A percentile compares a stretch with the other conserved stretches of the same genome.
phyloP scores from a whole-genome alignment of 2,888 invertebrate species.

The Thyatira batis region DNA sequence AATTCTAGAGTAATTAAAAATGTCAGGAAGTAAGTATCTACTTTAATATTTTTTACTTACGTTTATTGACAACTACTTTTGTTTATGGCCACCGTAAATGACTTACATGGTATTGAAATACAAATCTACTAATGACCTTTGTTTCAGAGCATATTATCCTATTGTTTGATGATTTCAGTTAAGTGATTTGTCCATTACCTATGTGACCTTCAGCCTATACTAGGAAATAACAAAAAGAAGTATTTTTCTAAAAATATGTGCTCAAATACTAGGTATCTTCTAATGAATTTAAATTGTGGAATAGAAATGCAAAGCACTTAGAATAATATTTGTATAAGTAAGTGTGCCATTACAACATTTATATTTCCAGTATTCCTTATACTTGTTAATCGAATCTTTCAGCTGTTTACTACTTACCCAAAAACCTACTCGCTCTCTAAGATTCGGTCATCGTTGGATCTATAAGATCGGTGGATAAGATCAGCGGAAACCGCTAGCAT shows the following conservation, averaged over 20 bases:
- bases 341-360: no score
- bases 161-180: slow-evolving; percentile 11
- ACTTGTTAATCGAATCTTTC: no score
- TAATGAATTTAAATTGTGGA: no score
- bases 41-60: background rate
- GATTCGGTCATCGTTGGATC: no score
- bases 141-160: background rate
- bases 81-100: background rate
- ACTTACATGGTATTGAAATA: background rate
- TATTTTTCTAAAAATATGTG: background rate
- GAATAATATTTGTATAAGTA: background rate
- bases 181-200: background rate
- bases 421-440: background rate
- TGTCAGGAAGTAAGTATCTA: background rate
- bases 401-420: no score
- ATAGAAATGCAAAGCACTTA: no score
- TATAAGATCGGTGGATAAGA: no score
- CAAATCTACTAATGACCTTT: background rate
- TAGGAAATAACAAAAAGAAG: background rate
- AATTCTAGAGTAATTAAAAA: background rate
- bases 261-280: background rate
- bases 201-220: slow-evolving; percentile 1
- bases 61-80: background rate
- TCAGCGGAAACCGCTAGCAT: background rate
- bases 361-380: no score